A percentile compares a stretch with the other conserved stretches of the same genome.
These are phyloP conservation scores for Diplodus puntazzo DNA, from an alignment of 2,797 vertebrate genomes.

Conservation along the genomic window DNA sequence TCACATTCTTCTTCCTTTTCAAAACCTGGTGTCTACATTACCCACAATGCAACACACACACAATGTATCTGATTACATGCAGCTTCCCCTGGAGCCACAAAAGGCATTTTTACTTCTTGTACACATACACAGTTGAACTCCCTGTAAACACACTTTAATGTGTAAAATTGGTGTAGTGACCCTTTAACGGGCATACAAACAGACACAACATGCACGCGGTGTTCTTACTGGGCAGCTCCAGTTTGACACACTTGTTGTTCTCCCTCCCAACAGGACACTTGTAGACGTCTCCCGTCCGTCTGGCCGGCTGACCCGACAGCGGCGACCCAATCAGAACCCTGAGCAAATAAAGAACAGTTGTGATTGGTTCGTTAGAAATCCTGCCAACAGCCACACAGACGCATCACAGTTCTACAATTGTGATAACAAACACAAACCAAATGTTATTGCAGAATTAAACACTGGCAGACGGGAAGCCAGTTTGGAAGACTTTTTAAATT, in stretches of 20 bases:
- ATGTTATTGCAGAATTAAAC: constrained; percentile 31
- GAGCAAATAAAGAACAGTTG: constrained; percentile 21
- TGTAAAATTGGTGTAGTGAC: too few species aligned
- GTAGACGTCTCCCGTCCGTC: constrained; percentile 95
- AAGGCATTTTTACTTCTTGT: too few species aligned
- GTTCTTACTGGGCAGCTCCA: constrained; percentile 91
- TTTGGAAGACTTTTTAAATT: neutral
- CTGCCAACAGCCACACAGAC: constrained; percentile 47
- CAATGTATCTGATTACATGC: too few species aligned
- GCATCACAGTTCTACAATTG: constrained; percentile 19
- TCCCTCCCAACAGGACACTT: constrained; percentile 91
- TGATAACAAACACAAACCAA: constrained; percentile 38
- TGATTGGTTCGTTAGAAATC: constrained; percentile 28
- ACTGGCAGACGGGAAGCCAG: constrained; percentile 12
- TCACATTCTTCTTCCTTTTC: too few species aligned
- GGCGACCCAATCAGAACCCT: constrained; percentile 98
- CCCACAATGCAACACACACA: too few species aligned
- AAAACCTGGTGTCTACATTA: too few species aligned
- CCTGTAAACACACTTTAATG: too few species aligned
- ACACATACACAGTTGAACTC: too few species aligned
- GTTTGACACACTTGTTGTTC: constrained; percentile 87
- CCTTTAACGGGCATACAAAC: neutral
- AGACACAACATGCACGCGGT: neutral
- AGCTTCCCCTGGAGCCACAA: too few species aligned
- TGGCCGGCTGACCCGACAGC: constrained; percentile 91